Base-by-base conservation (phyloP, 2,797 vertebrate species). In the Ptychobarbus kaznakovi region DNA sequence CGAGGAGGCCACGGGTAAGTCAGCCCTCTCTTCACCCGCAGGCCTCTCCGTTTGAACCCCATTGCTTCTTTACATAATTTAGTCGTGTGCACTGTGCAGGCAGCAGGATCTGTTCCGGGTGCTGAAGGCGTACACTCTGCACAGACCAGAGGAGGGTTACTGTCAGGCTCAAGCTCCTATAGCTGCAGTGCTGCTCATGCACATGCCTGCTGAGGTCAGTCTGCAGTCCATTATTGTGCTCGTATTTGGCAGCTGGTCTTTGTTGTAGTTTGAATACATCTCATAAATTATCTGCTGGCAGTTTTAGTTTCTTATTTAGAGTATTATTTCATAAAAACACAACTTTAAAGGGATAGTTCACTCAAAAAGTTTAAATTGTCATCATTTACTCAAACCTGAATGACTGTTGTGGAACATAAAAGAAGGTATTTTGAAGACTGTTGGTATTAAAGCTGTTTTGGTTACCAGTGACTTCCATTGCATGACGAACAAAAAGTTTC, bases 151-250 rank as follows among this genome's bases (percentile, higher is more conserved):
- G 81, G 98, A 99, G 91, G 98, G 98, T 11, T 99, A 99, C 90
- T 99, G 98, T 93, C 98, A 99, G 93, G 98, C 98, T 82, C 98
- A 99, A 94, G 98, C 98, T 0, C 98, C 98, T 40, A 93, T 99
- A 0, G 98, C 98, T 0, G 98, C 98, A 0, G 96, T 99, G n/a
- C 95, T 99, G 84, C 95, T 99, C 87, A 99, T 99, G 98, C 98
- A 99, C 88, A 99, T 99, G 98, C 98, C 98, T 0, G 98, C 97
- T 0, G 98, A 99, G 97, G 98, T 66, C 32, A 66, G 65, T 13
- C 61, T 28, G 25, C 12, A 15, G 25, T 99, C 89, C 88, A 84
- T 42, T 18, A 46, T 13, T 32, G 61, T 38, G 61, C 78, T 38
- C 9, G 0, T 22, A 10, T 76, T 11, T 11, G 12, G 63, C 63